A percentile compares a stretch with the other conserved stretches of the same genome.
Evolutionary conservation across 1,140 invertebrate species (phyloP).

Genomic region (Metopolophium dirhodum): DNA sequence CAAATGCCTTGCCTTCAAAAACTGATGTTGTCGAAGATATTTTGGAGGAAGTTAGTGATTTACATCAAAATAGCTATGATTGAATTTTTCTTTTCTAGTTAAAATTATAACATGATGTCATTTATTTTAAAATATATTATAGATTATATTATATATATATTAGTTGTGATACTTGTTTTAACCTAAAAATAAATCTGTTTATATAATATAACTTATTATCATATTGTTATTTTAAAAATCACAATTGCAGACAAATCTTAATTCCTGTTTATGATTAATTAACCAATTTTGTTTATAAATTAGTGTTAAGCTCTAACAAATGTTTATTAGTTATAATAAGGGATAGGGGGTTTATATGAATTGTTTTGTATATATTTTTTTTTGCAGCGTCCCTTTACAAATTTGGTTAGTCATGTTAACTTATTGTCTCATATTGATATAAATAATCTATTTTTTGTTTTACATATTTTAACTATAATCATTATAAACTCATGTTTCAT

Average conservation of each 20-base stretch:
- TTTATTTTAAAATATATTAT: constrained; percentile 20
- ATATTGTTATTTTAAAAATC: constrained; percentile 9
- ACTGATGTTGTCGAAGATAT: constrained; percentile 44
- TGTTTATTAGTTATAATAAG: background rate
- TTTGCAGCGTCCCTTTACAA: background rate
- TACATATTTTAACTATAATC: background rate
- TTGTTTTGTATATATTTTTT: background rate
- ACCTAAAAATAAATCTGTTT: constrained; percentile 10
- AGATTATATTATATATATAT: background rate
- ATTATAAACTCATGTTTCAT: background rate
- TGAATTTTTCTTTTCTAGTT: constrained; percentile 16
- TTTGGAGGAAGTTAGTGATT: constrained; percentile 51
- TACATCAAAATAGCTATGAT: constrained; percentile 42
- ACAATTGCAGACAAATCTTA: background rate
- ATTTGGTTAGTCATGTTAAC: background rate
- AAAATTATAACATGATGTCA: background rate
- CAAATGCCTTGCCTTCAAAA: constrained; percentile 40
- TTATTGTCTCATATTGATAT: background rate
- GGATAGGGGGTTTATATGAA: background rate
- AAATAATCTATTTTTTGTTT: background rate
- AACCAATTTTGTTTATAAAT: background rate
- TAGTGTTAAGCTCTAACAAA: background rate
- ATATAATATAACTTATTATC: background rate
- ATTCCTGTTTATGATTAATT: background rate
- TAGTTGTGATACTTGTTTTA: constrained; percentile 2